A percentile compares a stretch with the other conserved stretches of the same genome.
These are phyloP conservation scores for Stenodema calcarata DNA, from an alignment of 2,888 invertebrate genomes.

Conservation along the genomic window DNA sequence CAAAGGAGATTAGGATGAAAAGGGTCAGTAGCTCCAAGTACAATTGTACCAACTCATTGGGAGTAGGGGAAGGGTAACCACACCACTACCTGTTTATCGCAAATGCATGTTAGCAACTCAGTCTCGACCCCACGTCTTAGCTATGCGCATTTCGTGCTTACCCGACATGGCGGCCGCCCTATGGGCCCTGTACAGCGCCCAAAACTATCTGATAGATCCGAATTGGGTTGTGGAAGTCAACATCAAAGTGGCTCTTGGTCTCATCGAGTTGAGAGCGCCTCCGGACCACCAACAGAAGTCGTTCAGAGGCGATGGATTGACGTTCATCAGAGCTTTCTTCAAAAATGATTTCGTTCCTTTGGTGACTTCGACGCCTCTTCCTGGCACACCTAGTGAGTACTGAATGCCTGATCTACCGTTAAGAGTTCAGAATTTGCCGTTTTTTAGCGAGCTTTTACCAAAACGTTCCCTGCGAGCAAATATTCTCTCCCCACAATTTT, in stretches of 20 bases:
- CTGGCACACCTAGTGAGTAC: neutral
- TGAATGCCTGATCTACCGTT: too few species aligned
- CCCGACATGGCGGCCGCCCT: neutral
- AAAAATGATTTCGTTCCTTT: neutral
- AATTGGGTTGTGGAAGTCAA: constrained; percentile 25
- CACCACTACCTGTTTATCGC: neutral
- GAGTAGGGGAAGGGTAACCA: neutral
- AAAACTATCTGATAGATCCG: constrained; percentile 5
- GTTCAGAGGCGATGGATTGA: constrained; percentile 24
- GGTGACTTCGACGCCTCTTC: constrained; percentile 25
- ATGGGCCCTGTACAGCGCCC: neutral
- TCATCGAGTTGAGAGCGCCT: constrained; percentile 19
- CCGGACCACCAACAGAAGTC: neutral
- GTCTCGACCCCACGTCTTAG: neutral
- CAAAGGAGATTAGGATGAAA: neutral
- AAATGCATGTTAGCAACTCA: neutral
- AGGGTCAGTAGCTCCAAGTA: neutral
- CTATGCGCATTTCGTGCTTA: neutral
- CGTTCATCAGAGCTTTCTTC: constrained; percentile 15
- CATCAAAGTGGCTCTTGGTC: constrained; percentile 19
- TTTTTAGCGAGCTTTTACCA: too few species aligned
- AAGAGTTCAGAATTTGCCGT: too few species aligned
- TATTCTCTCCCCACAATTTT: too few species aligned
- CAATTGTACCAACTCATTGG: neutral
- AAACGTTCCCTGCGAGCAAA: too few species aligned